phyloP scores from a whole-genome alignment of 2,113 vertebrate genomes.

The Motacilla alba region DNA sequence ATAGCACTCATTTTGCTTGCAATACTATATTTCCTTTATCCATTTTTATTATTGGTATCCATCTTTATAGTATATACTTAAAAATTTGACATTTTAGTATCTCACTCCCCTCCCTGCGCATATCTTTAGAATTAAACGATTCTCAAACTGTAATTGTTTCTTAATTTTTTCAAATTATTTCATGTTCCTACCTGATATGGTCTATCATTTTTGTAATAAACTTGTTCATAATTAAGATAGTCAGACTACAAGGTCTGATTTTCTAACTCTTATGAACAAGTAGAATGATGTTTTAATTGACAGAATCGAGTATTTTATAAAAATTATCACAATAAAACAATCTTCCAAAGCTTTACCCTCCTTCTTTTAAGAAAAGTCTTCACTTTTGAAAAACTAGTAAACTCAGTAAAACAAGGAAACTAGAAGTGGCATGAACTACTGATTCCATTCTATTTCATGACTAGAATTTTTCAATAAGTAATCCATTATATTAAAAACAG shows the following conservation, averaged over 20 bases:
- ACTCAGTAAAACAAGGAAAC: background rate
- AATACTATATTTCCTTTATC: background rate
- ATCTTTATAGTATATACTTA: background rate
- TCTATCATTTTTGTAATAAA: background rate
- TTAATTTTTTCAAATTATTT: background rate
- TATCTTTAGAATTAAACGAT: background rate
- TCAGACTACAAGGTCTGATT: background rate
- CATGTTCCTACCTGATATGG: background rate
- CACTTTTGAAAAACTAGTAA: background rate
- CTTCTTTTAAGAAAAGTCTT: background rate
- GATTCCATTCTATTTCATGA: background rate
- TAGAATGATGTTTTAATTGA: background rate
- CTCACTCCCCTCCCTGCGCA: rapidly evolving
- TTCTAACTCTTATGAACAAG: background rate
- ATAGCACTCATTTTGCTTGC: background rate
- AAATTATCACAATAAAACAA: background rate
- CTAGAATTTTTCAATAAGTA: background rate
- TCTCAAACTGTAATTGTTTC: background rate
- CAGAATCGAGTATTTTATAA: background rate
- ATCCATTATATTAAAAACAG: background rate
- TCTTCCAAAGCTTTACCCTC: background rate
- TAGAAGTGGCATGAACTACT: background rate
- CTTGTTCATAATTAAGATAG: background rate
- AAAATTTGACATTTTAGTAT: background rate
- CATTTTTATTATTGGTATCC: background rate